Conservation (phyloP, 1,140 invertebrate species). For the Littorina saxatilis region DNA sequence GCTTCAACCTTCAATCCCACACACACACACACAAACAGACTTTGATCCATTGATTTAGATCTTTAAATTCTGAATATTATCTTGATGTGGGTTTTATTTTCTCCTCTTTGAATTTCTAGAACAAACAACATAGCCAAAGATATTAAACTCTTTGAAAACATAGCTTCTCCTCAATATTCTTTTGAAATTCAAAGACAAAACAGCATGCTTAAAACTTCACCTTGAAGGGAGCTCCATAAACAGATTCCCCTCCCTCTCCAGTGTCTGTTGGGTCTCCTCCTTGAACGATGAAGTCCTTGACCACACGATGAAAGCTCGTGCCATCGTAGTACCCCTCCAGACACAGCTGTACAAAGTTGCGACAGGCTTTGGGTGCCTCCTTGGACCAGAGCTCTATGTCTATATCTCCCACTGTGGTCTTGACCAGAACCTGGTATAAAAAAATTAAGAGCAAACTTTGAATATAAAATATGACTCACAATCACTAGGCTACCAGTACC, state of each 20-base stretch:
- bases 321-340: constrained; percentile 97
- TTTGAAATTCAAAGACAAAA: too few relatives aligned
- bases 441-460: background rate
- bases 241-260: constrained; percentile 90
- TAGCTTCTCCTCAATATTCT: too few relatives aligned
- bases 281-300: constrained; percentile 95
- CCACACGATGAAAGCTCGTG: constrained; percentile 93
- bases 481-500: too few relatives aligned
- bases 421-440: constrained; percentile 86
- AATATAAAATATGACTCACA: background rate
- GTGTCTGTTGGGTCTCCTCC: constrained; percentile 97
- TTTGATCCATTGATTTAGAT: too few relatives aligned
- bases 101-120: too few relatives aligned
- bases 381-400: constrained; percentile 99
- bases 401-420: constrained; percentile 96
- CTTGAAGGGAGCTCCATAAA: constrained; percentile 96
- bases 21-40: too few relatives aligned
- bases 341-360: constrained; percentile 98
- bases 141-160: too few relatives aligned
- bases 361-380: constrained; percentile 95
- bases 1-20: too few relatives aligned
- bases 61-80: too few relatives aligned
- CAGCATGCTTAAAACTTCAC: too few relatives aligned
- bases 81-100: too few relatives aligned
- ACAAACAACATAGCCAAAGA: too few relatives aligned